phyloP scores from a whole-genome alignment of 2,113 vertebrate genomes.

The Dermatemys mawii region DNA sequence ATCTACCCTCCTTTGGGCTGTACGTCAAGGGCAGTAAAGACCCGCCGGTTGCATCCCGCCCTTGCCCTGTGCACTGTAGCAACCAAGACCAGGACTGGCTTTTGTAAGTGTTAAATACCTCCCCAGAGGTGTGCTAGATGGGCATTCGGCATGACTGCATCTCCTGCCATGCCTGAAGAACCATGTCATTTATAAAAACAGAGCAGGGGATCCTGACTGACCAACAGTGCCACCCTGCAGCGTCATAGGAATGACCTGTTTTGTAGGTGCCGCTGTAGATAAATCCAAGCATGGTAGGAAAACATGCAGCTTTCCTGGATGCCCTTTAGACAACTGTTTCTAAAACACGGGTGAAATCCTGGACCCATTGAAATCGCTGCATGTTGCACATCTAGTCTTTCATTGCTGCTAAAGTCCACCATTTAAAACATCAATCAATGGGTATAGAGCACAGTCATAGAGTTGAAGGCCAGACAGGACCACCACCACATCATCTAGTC shows the following conservation, averaged over 20 bases:
- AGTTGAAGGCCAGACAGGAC: neutral
- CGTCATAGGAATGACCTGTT: neutral
- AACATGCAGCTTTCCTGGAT: no score
- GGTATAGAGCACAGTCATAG: neutral
- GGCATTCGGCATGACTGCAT: neutral
- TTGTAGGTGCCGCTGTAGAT: neutral
- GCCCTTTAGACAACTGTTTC: neutral
- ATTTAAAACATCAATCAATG: neutral
- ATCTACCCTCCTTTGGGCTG: neutral
- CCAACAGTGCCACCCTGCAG: neutral
- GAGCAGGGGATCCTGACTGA: neutral
- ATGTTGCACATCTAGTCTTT: neutral
- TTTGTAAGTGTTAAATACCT: neutral
- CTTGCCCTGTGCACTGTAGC: neutral
- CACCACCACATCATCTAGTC: neutral
- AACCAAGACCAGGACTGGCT: neutral
- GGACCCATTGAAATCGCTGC: neutral
- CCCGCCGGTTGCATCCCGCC: no score
- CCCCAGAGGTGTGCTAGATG: neutral
- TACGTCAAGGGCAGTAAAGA: neutral
- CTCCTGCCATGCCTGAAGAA: neutral
- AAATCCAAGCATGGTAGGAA: no score
- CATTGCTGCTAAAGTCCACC: no score
- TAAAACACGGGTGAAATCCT: neutral
- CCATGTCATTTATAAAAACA: neutral